Evolutionary conservation across 2,888 invertebrate species (phyloP).

Genomic region (Malthinus seriepunctatus): DNA sequence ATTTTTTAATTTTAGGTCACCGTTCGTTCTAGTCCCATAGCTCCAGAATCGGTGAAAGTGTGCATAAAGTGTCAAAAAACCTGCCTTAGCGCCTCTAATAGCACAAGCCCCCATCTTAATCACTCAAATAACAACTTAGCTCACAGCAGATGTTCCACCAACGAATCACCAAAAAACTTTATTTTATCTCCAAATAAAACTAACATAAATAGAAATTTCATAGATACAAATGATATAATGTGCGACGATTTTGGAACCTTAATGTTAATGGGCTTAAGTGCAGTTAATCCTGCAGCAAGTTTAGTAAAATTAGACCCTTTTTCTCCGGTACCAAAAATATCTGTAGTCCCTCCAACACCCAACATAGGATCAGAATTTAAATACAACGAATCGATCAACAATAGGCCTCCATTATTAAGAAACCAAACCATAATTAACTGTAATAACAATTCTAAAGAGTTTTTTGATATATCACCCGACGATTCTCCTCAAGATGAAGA

Average conservation of each 20-base stretch:
- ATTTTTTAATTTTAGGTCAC: constrained; percentile 63
- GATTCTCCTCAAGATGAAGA: constrained; percentile 75
- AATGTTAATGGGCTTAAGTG: constrained; percentile 69
- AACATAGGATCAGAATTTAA: constrained; percentile 50
- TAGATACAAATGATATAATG: constrained; percentile 35
- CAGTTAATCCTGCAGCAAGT: constrained; percentile 65
- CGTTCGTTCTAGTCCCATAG: constrained; percentile 74
- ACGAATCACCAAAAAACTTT: constrained; percentile 17
- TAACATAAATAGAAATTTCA: constrained; percentile 4
- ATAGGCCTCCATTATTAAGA: not conserved
- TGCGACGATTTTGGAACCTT: constrained; percentile 68
- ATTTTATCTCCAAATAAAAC: constrained; percentile 5
- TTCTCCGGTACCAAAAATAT: constrained; percentile 66
- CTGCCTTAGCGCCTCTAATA: constrained; percentile 65
- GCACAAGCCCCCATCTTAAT: constrained; percentile 46
- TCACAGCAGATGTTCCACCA: constrained; percentile 33
- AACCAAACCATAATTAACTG: constrained; percentile 2
- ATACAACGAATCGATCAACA: constrained; percentile 20
- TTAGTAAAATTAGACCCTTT: constrained; percentile 63
- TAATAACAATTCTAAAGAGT: constrained; percentile 46
- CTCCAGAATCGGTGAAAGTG: constrained; percentile 72
- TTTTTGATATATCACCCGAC: constrained; percentile 66
- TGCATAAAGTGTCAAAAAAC: constrained; percentile 80
- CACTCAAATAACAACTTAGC: constrained; percentile 40
- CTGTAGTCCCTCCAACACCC: constrained; percentile 76